Conservation (phyloP, 2,113 vertebrate species). For the Cynocephalus volans region DNA sequence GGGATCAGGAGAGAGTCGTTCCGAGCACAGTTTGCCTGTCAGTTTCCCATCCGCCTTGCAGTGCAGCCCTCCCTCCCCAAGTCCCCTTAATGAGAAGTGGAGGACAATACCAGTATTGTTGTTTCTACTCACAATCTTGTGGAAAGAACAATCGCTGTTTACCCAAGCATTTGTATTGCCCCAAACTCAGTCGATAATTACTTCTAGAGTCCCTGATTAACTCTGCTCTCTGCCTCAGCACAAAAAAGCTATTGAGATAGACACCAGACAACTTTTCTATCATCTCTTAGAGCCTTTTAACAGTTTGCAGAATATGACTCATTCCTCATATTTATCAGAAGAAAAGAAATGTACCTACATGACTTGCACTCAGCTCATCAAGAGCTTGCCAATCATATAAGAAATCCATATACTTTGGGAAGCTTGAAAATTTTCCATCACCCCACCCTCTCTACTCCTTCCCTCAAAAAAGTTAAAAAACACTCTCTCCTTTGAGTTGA, state of each 20-base stretch:
- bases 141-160: conserved; percentile 95
- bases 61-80: conserved; percentile 83
- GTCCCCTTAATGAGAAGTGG: conserved; percentile 92
- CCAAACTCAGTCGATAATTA: conserved; percentile 92
- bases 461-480: conserved; percentile 55
- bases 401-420: neutral
- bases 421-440: conserved; percentile 60
- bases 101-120: conserved; percentile 95
- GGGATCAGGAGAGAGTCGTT: conserved; percentile 89
- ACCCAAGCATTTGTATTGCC: conserved; percentile 91
- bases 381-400: conserved; percentile 25
- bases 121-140: conserved; percentile 89
- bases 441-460: neutral
- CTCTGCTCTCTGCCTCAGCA: conserved; percentile 88
- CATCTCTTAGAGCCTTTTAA: conserved; percentile 82
- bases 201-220: conserved; percentile 92
- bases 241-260: conserved; percentile 89
- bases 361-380: conserved; percentile 81
- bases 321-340: conserved; percentile 74
- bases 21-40: conserved; percentile 87
- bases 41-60: conserved; percentile 91
- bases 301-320: conserved; percentile 74
- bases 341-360: conserved; percentile 79
- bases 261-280: conserved; percentile 82
- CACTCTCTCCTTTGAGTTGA: neutral